Evolutionary conservation across 2,113 vertebrate species (phyloP).

Genomic region (Tachuris rubrigastra): DNA sequence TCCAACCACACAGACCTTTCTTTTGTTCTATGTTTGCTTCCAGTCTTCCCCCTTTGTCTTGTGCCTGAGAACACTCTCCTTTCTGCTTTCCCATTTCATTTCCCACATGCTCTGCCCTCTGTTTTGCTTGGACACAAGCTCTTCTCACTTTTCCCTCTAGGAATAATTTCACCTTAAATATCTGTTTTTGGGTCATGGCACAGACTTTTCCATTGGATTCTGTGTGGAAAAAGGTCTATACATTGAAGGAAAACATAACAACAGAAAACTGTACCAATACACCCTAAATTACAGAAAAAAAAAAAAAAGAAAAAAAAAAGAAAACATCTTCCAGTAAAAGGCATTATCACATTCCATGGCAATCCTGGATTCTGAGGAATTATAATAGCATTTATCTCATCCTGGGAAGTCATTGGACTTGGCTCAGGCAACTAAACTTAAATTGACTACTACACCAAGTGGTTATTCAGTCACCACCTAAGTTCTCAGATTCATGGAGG

Average conservation of each 20-base stretch:
- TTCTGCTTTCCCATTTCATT: neutral
- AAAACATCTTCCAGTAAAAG: neutral
- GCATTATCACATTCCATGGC: neutral
- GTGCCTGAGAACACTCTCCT: neutral
- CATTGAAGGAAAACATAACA: neutral
- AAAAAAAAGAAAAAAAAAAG: neutral
- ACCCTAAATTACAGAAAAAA: neutral
- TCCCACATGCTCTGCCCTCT: neutral
- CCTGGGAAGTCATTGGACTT: neutral
- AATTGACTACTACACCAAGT: neutral
- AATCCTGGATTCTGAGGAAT: neutral
- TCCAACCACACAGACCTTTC: neutral
- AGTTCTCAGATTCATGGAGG: neutral
- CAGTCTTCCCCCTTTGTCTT: neutral
- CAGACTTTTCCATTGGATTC: neutral
- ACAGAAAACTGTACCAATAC: neutral
- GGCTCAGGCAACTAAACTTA: neutral
- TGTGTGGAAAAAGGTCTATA: neutral
- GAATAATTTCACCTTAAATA: neutral
- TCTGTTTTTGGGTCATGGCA: fast-evolving
- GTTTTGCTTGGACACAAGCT: neutral
- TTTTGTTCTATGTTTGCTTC: neutral
- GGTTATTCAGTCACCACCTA: neutral
- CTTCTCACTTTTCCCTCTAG: neutral
- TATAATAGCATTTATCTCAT: neutral